These are phyloP conservation scores for Spatulosminthurus flaviceps DNA, from an alignment of 2,888 invertebrate species.

Conservation along the genomic window DNA sequence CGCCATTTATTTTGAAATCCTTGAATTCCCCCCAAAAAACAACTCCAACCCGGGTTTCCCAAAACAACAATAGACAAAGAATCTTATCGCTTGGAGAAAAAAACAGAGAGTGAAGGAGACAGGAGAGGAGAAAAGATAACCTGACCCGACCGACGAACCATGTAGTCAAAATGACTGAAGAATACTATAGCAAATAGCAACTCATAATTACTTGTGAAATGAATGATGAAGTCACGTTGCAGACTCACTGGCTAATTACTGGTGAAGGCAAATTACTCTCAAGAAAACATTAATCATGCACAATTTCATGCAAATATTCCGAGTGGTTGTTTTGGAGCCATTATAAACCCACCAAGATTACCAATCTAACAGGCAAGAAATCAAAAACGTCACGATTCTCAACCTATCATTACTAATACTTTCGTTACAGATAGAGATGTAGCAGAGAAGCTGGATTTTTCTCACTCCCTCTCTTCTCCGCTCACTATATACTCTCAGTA, in stretches of 20 bases:
- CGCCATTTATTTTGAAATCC: too few species aligned
- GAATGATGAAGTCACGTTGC: slow-evolving; percentile 62
- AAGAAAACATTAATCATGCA: slow-evolving; percentile 62
- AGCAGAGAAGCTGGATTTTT: background rate
- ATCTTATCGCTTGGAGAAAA: background rate
- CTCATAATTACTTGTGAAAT: slow-evolving; percentile 59
- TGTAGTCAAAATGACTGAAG: background rate
- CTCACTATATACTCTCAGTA: background rate
- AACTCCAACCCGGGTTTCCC: too few species aligned
- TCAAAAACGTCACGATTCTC: slow-evolving; percentile 62
- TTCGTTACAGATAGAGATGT: slow-evolving; percentile 48
- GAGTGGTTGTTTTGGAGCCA: slow-evolving; percentile 50
- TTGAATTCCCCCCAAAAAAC: too few species aligned
- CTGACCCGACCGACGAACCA: background rate
- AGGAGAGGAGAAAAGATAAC: slow-evolving; percentile 29
- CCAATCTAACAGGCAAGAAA: slow-evolving; percentile 63
- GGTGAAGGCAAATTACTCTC: slow-evolving; percentile 61
- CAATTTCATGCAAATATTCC: slow-evolving; percentile 61
- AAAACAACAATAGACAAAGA: slow-evolving; percentile 8
- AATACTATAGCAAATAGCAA: slow-evolving; percentile 22
- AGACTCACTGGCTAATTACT: slow-evolving; percentile 60
- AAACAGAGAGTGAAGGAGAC: slow-evolving; percentile 42
- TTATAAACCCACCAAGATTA: slow-evolving; percentile 55
- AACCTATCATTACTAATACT: slow-evolving; percentile 56
- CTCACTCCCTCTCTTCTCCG: background rate